Evolutionary conservation across 2,888 invertebrate species (phyloP).

Genomic region (Heliconius erato): DNA sequence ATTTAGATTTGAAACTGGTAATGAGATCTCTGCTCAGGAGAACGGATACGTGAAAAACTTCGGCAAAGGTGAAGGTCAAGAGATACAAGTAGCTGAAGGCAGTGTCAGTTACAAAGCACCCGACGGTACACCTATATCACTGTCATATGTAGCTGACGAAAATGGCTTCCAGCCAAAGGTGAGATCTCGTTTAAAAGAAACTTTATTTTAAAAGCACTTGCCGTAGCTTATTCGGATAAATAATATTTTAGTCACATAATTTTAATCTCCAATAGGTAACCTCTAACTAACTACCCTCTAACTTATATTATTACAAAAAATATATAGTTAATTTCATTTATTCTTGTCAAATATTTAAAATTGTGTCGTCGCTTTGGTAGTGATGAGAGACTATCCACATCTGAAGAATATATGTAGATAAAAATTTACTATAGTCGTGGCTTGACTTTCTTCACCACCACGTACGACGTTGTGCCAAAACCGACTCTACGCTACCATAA

Average conservation of each 20-base stretch:
- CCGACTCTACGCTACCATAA: background rate
- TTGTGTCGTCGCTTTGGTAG: too few relatives aligned
- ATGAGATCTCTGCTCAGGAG: slow-evolving; percentile 88
- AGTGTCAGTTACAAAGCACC: slow-evolving; percentile 89
- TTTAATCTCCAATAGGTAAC: too few relatives aligned
- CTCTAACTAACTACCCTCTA: too few relatives aligned
- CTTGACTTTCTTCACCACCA: background rate
- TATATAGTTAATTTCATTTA: too few relatives aligned
- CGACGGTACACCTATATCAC: slow-evolving; percentile 87
- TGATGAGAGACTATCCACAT: too few relatives aligned
- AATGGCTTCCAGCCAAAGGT: slow-evolving; percentile 89
- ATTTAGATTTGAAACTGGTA: slow-evolving; percentile 86
- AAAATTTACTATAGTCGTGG: background rate
- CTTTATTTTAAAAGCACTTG: background rate
- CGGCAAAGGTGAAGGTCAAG: slow-evolving; percentile 84
- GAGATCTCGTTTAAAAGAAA: slow-evolving; percentile 25
- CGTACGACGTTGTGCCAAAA: background rate
- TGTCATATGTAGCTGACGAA: slow-evolving; percentile 89
- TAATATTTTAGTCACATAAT: background rate
- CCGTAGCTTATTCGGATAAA: background rate
- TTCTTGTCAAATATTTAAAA: background rate
- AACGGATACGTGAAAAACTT: slow-evolving; percentile 87
- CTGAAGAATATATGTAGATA: too few relatives aligned
- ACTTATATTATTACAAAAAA: too few relatives aligned
- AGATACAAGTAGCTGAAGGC: slow-evolving; percentile 84